Conservation (phyloP, 1,140 invertebrate genomes). For the Danaus plexippus region DNA sequence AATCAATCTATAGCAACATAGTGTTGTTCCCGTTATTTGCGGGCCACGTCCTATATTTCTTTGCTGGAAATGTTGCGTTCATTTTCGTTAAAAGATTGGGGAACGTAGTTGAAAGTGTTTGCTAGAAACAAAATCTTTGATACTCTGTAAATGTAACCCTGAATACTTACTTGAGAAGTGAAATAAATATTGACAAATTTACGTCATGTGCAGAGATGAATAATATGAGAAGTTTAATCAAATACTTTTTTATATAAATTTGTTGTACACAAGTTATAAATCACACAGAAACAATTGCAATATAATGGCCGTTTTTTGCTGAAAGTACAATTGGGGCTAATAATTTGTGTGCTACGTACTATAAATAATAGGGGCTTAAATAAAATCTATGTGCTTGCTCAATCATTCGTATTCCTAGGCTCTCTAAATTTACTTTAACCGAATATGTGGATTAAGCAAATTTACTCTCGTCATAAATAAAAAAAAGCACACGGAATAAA, state of each 20-base stretch:
- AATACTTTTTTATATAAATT: no score
- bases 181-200: no score
- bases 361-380: conserved; percentile 5
- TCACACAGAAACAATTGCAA: conserved; percentile 17
- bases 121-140: no score
- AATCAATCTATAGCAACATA: conserved; percentile 10
- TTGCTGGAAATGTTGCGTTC: conserved; percentile 3
- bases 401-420: no score
- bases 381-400: background rate
- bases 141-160: no score
- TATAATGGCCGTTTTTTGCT: conserved; percentile 25
- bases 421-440: no score
- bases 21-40: conserved; percentile 4
- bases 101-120: conserved; percentile 1
- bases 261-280: background rate
- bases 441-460: no score
- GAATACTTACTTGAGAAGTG: no score
- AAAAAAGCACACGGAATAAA: no score
- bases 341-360: conserved; percentile 11
- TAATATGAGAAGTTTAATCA: no score
- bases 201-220: no score
- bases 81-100: conserved; percentile 11
- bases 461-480: no score
- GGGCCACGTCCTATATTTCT: conserved; percentile 8
- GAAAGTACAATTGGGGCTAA: conserved; percentile 22